Percentiles rank a stretch among this genome's conserved stretches.
Conservation (phyloP, 2,888 invertebrate genomes). For the Clitarchus hookeri region DNA sequence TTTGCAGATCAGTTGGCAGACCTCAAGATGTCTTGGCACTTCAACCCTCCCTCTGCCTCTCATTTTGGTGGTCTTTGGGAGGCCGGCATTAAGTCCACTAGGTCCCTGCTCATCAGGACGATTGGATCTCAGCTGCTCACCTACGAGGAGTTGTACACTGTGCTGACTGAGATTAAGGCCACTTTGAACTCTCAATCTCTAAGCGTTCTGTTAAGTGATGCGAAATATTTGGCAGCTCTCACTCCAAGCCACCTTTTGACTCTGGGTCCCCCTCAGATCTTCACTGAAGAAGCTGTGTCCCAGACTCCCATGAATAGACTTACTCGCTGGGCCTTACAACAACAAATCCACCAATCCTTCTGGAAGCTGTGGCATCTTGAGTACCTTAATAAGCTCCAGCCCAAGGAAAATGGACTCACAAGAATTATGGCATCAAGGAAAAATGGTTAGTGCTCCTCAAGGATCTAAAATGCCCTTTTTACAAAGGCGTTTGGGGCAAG, state of each 20-base stretch:
- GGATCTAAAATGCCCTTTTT: too few species aligned
- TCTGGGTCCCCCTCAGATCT: neutral
- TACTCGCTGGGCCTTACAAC: neutral
- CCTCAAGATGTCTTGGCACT: neutral
- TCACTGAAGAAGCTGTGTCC: neutral
- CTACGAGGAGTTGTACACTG: neutral
- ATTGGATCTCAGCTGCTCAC: neutral
- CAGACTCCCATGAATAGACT: neutral
- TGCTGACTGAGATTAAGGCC: neutral
- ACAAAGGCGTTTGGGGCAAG: too few species aligned
- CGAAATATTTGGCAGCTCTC: neutral
- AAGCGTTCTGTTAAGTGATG: neutral
- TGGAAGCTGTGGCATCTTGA: neutral
- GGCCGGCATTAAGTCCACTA: neutral
- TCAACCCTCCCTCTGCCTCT: neutral
- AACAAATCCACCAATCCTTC: constrained; percentile 15
- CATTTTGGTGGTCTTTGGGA: neutral
- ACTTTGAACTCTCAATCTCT: neutral
- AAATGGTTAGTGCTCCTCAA: too few species aligned
- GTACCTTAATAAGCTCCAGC: neutral
- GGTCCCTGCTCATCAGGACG: neutral
- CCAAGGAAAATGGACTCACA: neutral
- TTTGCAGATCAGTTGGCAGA: neutral
- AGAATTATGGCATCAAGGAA: too few species aligned
- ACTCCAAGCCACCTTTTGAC: neutral